Conservation (phyloP, 2,797 vertebrate genomes). For the Anguilla anguilla region DNA sequence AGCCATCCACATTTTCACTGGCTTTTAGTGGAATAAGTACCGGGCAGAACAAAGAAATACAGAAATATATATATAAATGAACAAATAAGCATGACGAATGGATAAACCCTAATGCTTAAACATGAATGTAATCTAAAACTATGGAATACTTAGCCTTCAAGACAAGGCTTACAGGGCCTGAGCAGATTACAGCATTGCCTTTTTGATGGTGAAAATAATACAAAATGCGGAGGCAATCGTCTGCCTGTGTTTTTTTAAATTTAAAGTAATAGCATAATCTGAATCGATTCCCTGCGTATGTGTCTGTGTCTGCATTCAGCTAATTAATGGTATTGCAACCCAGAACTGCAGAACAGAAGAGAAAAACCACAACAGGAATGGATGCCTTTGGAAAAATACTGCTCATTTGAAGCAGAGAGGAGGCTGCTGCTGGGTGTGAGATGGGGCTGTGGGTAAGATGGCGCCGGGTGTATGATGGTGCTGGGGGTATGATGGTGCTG, state of each 20-base stretch:
- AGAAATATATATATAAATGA: constrained; percentile 5
- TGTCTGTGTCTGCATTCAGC: not conserved
- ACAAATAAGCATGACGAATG: constrained; percentile 65
- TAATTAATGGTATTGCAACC: constrained; percentile 44
- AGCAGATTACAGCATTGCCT: constrained; percentile 60
- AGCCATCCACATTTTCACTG: constrained; percentile 43
- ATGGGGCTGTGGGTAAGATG: not conserved
- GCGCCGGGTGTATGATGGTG: too few species aligned
- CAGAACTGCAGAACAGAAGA: constrained; percentile 22
- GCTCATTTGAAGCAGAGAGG: not conserved
- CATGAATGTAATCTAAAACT: constrained; percentile 56
- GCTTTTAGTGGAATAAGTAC: constrained; percentile 54
- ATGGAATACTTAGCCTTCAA: constrained; percentile 54
- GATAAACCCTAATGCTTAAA: constrained; percentile 59
- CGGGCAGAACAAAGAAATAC: constrained; percentile 43
- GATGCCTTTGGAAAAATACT: constrained; percentile 33
- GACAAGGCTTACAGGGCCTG: constrained; percentile 44
- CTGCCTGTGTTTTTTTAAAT: constrained; percentile 45
- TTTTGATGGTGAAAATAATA: constrained; percentile 56
- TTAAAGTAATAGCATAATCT: constrained; percentile 62
- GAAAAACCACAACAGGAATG: constrained; percentile 42
- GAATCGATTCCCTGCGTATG: not conserved
- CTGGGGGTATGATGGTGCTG: not conserved
- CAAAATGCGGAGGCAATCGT: constrained; percentile 56
- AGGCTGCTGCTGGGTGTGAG: not conserved